Percentiles rank a stretch among this genome's conserved stretches.
These are phyloP conservation scores for Rhagonycha fulva DNA, from an alignment of 2,888 invertebrate species.

Conservation along the genomic window DNA sequence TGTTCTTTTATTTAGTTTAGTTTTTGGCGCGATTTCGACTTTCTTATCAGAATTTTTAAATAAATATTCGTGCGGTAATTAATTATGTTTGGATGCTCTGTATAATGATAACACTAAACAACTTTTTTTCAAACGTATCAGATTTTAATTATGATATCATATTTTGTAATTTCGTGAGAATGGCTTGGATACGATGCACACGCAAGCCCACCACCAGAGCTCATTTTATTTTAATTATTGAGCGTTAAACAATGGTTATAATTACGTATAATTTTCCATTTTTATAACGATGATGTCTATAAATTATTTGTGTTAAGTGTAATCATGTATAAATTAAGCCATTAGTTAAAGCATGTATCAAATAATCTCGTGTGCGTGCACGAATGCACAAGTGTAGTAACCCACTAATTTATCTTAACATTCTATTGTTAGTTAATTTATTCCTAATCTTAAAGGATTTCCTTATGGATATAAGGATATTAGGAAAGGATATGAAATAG, in stretches of 20 bases:
- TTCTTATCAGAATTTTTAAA: neutral
- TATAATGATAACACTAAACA: neutral
- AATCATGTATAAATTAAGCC: neutral
- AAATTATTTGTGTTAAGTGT: neutral
- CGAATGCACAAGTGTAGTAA: conserved; percentile 4
- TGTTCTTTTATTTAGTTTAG: neutral
- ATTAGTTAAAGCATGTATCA: neutral
- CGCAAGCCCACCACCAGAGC: neutral
- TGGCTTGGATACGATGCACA: neutral
- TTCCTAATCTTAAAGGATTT: conserved; percentile 19
- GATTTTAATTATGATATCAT: neutral
- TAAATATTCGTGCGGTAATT: neutral
- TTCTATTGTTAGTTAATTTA: conserved; percentile 18
- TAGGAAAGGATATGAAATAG: conserved; percentile 20
- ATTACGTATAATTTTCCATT: neutral
- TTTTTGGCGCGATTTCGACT: neutral
- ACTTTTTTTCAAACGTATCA: neutral
- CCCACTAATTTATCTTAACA: conserved; percentile 10
- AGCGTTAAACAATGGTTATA: neutral
- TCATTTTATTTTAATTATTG: neutral
- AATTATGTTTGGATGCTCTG: neutral
- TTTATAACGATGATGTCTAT: neutral
- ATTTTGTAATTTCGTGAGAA: neutral
- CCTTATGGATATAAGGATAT: conserved; percentile 18
- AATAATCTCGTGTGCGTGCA: neutral